Conservation (phyloP, 1,140 invertebrate genomes). For the Tyrophagus putrescentiae region DNA sequence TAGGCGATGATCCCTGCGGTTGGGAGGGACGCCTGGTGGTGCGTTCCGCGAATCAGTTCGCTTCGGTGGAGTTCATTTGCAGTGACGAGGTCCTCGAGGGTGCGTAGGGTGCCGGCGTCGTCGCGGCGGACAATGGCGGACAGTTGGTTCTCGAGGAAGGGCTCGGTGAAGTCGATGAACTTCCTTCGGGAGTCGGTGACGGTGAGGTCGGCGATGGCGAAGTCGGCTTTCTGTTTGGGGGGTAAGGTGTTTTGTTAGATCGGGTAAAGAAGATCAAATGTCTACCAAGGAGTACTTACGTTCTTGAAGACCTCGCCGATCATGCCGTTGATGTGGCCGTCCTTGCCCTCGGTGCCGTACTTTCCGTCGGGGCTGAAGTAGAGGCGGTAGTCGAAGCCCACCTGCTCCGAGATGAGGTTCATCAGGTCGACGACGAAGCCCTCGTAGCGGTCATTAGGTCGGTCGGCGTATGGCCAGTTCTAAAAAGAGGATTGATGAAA, state of each 20-base stretch:
- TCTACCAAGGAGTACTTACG: constrained; percentile 37
- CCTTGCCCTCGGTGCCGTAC: constrained; percentile 47
- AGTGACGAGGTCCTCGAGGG: constrained; percentile 4
- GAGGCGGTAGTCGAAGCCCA: constrained; percentile 79
- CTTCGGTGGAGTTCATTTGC: constrained; percentile 1
- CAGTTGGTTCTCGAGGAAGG: constrained; percentile 51
- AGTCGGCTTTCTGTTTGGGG: constrained; percentile 53
- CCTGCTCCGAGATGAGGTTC: constrained; percentile 58
- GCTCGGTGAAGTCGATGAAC: constrained; percentile 86
- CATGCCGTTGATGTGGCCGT: constrained; percentile 53
- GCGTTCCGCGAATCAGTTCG: no score
- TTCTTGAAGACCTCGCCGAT: constrained; percentile 58
- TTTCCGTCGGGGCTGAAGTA: constrained; percentile 55
- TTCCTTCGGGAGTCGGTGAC: constrained; percentile 77
- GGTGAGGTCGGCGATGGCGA: constrained; percentile 81
- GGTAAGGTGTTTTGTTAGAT: neutral
- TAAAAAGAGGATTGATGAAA: neutral
- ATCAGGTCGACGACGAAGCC: constrained; percentile 63
- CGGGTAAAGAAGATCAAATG: neutral
- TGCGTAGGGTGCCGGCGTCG: neutral
- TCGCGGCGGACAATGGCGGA: neutral
- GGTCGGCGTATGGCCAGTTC: constrained; percentile 20
- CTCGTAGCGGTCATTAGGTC: constrained; percentile 34
- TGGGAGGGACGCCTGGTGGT: no score
- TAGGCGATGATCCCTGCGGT: neutral